These are phyloP conservation scores for Antennarius maculatus DNA, from an alignment of 2,797 vertebrate genomes.

Conservation along the genomic window DNA sequence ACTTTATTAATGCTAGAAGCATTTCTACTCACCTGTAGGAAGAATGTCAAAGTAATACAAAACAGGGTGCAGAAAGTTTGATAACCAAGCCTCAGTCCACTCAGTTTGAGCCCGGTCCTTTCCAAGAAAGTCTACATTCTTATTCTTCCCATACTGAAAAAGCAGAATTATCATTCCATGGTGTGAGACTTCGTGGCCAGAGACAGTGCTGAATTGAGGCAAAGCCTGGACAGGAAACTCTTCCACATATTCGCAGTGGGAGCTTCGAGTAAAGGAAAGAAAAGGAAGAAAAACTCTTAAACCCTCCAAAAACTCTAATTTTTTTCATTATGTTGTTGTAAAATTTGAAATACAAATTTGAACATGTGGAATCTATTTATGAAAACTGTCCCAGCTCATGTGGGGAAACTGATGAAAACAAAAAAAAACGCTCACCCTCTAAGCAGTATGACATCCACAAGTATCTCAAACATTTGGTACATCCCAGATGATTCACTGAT, in stretches of 20 bases:
- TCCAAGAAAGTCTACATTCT: slow-evolving; percentile 92
- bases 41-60: slow-evolving; percentile 90
- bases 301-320: too few relatives aligned
- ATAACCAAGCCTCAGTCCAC: slow-evolving; percentile 90
- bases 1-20: background rate
- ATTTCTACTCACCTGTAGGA: slow-evolving; percentile 85
- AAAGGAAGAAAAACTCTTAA: background rate
- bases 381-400: background rate
- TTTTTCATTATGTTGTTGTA: too few relatives aligned
- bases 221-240: slow-evolving; percentile 91
- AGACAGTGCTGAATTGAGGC: slow-evolving; percentile 82
- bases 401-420: background rate
- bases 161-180: slow-evolving; percentile 88
- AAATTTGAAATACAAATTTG: too few relatives aligned
- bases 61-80: slow-evolving; percentile 96
- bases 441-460: slow-evolving; percentile 90
- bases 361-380: background rate
- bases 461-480: slow-evolving; percentile 95
- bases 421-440: slow-evolving; percentile 78
- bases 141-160: slow-evolving; percentile 91
- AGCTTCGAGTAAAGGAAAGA: slow-evolving; percentile 46
- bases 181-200: slow-evolving; percentile 80
- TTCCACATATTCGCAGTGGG: slow-evolving; percentile 89
- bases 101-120: slow-evolving; percentile 88
- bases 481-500: slow-evolving; percentile 93